Conservation (phyloP, 2,113 vertebrate genomes). For the Crotalus viridis region DNA sequence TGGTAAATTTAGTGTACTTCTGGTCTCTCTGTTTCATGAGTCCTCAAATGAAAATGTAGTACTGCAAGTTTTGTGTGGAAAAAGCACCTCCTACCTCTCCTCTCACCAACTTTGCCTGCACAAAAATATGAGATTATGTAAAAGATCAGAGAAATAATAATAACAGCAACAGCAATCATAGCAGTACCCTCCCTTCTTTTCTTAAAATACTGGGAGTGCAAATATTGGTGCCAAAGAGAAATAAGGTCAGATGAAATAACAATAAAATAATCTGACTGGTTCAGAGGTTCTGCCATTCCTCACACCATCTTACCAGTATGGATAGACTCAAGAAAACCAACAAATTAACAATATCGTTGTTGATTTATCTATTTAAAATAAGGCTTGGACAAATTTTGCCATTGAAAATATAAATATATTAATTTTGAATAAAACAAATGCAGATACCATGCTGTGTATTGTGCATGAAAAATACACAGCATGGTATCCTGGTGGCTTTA, state of each 20-base stretch:
- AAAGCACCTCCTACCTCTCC: conserved; percentile 35
- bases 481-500: neutral
- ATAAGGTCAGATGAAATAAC: conserved; percentile 36
- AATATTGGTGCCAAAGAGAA: conserved; percentile 53
- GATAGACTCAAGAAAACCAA: conserved; percentile 3
- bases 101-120: conserved; percentile 51
- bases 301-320: neutral
- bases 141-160: conserved; percentile 20
- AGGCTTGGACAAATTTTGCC: neutral
- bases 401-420: neutral
- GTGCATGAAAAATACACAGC: neutral
- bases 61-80: conserved; percentile 31
- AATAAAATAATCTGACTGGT: conserved; percentile 44
- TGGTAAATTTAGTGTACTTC: neutral
- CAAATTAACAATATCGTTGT: neutral
- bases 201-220: conserved; percentile 49
- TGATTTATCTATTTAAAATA: neutral
- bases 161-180: conserved; percentile 51
- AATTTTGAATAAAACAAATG: neutral
- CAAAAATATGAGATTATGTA: conserved; percentile 52
- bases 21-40: neutral
- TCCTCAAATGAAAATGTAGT: conserved; percentile 31
- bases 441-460: neutral
- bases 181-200: conserved; percentile 52
- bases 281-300: conserved; percentile 30